Evolutionary conservation across 2,113 vertebrate species (phyloP).

Genomic region (Vicugna pacos): DNA sequence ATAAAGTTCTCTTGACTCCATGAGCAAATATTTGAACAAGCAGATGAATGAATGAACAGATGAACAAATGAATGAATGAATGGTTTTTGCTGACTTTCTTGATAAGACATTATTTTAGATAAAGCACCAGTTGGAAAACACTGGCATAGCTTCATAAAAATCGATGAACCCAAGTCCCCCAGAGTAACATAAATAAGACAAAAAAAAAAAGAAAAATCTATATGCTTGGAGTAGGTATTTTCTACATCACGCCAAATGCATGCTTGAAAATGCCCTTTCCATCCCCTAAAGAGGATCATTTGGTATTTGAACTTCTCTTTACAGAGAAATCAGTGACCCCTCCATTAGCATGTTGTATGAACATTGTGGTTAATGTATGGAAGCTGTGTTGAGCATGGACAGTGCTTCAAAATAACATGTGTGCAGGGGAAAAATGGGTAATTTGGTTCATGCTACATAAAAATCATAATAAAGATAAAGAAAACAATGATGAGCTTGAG

Average conservation of each 20-base stretch:
- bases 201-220: background rate
- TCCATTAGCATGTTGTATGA: rapidly evolving
- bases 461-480: background rate
- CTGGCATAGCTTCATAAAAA: background rate
- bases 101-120: background rate
- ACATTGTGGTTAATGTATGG: background rate
- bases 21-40: background rate
- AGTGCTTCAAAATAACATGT: background rate
- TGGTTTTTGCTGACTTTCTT: background rate
- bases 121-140: background rate
- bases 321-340: rapidly evolving
- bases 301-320: background rate
- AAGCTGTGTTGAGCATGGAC: background rate
- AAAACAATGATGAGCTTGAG: background rate
- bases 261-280: background rate
- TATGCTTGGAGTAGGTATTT: background rate
- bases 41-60: background rate
- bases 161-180: background rate
- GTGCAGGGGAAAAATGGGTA: too few relatives aligned
- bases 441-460: background rate
- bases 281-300: background rate
- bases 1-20: background rate
- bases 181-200: background rate
- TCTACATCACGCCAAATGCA: background rate
- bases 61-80: background rate